Evolutionary conservation across 2,113 vertebrate genomes (phyloP).

Genomic region (Axis porcinus): DNA sequence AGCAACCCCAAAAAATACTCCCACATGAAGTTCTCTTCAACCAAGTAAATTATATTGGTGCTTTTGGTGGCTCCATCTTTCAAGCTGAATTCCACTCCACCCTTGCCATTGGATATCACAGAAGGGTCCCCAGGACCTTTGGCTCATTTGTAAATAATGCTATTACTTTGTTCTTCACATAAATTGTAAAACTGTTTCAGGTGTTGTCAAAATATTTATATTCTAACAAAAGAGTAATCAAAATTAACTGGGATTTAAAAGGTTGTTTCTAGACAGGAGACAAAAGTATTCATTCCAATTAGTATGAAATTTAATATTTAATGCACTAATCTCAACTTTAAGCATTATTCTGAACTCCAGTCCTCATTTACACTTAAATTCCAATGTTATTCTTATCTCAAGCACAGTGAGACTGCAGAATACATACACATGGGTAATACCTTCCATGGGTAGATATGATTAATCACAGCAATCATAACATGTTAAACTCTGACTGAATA

Average conservation of each 20-base stretch:
- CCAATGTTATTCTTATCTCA: not conserved
- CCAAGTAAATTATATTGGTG: not conserved
- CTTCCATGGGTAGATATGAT: not conserved
- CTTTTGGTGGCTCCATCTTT: not conserved
- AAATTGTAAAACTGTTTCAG: not conserved
- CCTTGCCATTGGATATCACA: not conserved
- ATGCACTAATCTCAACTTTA: not conserved
- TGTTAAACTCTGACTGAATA: not conserved
- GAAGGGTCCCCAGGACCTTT: not conserved
- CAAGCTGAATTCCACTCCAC: not conserved
- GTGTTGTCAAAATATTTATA: not conserved
- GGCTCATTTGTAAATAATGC: not conserved
- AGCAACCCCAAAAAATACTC: not conserved
- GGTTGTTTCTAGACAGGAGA: not conserved
- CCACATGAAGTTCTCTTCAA: not conserved
- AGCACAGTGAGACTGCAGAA: not conserved
- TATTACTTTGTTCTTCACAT: not conserved
- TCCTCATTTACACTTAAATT: not conserved
- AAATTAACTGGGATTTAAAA: constrained; percentile 10
- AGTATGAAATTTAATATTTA: not conserved
- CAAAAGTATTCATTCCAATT: not conserved
- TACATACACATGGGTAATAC: not conserved
- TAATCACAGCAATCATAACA: not conserved
- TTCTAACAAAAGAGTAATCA: not conserved
- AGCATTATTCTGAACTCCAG: not conserved